These are phyloP conservation scores for Cyclophora albipunctata DNA, from an alignment of 2,888 invertebrate genomes.

Conservation along the genomic window DNA sequence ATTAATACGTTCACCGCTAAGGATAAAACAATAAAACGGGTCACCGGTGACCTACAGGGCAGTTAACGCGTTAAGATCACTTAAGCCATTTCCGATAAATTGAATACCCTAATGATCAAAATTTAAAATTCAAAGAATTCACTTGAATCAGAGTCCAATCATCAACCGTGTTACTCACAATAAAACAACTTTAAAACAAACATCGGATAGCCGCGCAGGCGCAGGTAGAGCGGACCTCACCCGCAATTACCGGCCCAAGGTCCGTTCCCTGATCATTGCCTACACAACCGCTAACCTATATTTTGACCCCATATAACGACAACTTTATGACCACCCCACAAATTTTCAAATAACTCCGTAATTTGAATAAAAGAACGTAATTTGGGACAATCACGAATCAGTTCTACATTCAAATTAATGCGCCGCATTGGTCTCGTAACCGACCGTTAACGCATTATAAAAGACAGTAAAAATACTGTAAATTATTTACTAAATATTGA, in stretches of 20 bases:
- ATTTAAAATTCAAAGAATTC: no score
- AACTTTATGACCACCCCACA: slow-evolving; percentile 33
- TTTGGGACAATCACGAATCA: slow-evolving; percentile 19
- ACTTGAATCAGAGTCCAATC: slow-evolving; percentile 23
- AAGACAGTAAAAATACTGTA: slow-evolving; percentile 3
- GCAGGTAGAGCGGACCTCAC: slow-evolving; percentile 32
- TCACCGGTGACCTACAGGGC: no score
- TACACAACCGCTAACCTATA: slow-evolving; percentile 51
- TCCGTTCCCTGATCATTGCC: slow-evolving; percentile 31
- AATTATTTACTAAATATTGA: slow-evolving; percentile 2
- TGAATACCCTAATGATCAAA: no score
- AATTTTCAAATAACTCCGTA: slow-evolving; percentile 27
- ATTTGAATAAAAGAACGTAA: slow-evolving; percentile 21
- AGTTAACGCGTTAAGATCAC: no score
- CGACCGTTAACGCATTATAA: slow-evolving; percentile 4
- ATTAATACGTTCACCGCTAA: not conserved
- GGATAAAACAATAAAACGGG: no score
- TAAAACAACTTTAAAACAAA: slow-evolving; percentile 44
- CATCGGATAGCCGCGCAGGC: slow-evolving; percentile 46
- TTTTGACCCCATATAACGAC: slow-evolving; percentile 50
- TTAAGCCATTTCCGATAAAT: no score
- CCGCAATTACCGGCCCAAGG: slow-evolving; percentile 47
- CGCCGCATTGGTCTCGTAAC: slow-evolving; percentile 10
- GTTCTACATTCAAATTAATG: slow-evolving; percentile 16
- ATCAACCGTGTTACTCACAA: slow-evolving; percentile 35